phyloP scores from a whole-genome alignment of 1,140 invertebrate genomes.

The Bombus vancouverensis region DNA sequence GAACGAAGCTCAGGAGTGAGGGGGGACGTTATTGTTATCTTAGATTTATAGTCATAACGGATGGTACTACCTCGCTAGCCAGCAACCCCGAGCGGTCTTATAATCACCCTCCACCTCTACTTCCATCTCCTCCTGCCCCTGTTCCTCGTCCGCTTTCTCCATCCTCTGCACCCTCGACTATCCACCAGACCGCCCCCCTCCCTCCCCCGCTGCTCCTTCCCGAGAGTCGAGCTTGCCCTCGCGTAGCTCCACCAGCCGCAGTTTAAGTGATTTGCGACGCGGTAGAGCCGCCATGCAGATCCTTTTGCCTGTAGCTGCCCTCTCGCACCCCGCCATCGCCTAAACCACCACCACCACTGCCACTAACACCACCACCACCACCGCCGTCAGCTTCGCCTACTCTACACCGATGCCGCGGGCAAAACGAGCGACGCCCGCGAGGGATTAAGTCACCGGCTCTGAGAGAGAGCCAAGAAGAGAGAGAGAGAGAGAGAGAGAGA shows the following conservation, averaged over 20 bases:
- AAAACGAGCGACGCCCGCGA: slow-evolving; percentile 70
- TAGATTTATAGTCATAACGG: slow-evolving; percentile 83
- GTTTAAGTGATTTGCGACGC: slow-evolving; percentile 83
- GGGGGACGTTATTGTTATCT: slow-evolving; percentile 82
- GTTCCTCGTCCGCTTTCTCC: slow-evolving; percentile 61
- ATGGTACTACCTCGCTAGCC: slow-evolving; percentile 81
- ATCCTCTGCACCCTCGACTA: slow-evolving; percentile 66
- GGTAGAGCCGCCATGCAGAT: slow-evolving; percentile 82
- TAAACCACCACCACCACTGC: slow-evolving; percentile 30
- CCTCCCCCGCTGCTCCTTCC: slow-evolving; percentile 45
- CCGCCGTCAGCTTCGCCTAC: slow-evolving; percentile 57
- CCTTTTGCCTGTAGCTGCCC: slow-evolving; percentile 78
- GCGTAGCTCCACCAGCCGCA: slow-evolving; percentile 73
- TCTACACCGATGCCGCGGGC: slow-evolving; percentile 57
- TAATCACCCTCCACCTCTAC: slow-evolving; percentile 80
- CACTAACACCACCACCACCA: slow-evolving; percentile 32
- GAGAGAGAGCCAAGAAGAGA: slow-evolving; percentile 12
- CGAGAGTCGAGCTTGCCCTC: slow-evolving; percentile 68
- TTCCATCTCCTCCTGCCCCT: slow-evolving; percentile 63
- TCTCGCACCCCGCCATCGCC: slow-evolving; percentile 36
- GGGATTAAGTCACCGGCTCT: slow-evolving; percentile 70
- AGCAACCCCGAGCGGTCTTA: slow-evolving; percentile 82
- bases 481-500: neutral
- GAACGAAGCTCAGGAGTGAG: slow-evolving; percentile 61
- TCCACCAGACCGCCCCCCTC: slow-evolving; percentile 44